Base-by-base conservation (phyloP, 2,113 vertebrate genomes). In the Epinephelus moara region DNA sequence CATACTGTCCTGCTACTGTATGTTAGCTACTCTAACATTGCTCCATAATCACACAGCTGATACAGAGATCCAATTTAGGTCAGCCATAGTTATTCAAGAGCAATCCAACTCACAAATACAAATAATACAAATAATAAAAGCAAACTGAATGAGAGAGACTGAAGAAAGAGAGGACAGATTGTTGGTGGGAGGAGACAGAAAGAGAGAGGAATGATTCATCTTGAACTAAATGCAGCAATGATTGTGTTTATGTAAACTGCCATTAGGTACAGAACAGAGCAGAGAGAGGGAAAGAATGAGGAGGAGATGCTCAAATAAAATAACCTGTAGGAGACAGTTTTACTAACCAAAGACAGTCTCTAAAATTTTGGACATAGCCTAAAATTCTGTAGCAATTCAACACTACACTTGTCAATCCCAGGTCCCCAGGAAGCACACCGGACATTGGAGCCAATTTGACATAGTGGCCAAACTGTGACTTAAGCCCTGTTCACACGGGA, bases 171-270 rank as follows among this genome's bases (percentile, higher is more conserved):
- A 59, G 63, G 57, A 71, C 89, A 86, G 85, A 70, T 27, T 85
- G 85, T 49, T 55, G 73, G 91, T 92, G 87, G 89, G 89, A 86
- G 81, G 75, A 70, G 68, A 49, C 18, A 23, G 68, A 68, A 40
- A 83, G 45, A 74, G 68, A 84, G 49, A 60, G 45, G 7, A 56
- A 56, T 11, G 19, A 85, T 67, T 84, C 19, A 60, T 71, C 71
- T 83, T 82, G 40, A 64, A 79, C 62, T 50, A 50, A 23, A n/a
- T 45, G 40, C 19, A 2, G 74, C 37, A 9, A 42, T 33, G 25
- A 71, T 74, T 14, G 1, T 33, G 0, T 62, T 68, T 62, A 70
- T 85, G 23, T 40, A 52, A 61, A 25, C 61, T 40, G 14, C 23
- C n/a, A 71, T 5, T 4, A 18, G 12, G 12, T 19, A 0, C 8